A percentile compares a stretch with the other conserved stretches of the same genome.
Conservation (phyloP, 2,113 vertebrate species). For the Clupea harengus region DNA sequence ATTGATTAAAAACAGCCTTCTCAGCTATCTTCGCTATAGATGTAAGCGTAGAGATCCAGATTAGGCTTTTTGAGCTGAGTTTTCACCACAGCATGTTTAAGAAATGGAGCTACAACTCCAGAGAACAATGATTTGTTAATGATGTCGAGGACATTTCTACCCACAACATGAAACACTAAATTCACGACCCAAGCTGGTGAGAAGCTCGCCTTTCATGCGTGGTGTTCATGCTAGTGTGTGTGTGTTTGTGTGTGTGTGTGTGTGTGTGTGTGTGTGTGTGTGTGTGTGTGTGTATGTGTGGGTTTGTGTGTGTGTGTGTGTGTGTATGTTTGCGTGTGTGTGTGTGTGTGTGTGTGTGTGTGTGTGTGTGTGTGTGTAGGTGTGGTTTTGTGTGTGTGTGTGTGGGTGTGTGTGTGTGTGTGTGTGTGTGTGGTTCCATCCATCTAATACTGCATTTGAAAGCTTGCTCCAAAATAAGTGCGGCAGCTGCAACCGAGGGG, state of each 20-base stretch:
- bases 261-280: background rate
- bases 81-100: too few species aligned
- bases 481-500: background rate
- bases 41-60: too few species aligned
- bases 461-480: background rate
- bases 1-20: too few species aligned
- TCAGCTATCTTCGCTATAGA: too few species aligned
- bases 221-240: background rate
- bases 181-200: constrained; percentile 35
- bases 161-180: background rate
- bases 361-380: constrained; percentile 16
- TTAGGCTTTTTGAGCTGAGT: too few species aligned
- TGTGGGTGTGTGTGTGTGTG: constrained; percentile 16
- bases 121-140: too few species aligned
- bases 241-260: background rate
- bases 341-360: background rate
- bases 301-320: background rate
- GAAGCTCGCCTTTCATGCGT: constrained; percentile 10
- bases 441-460: background rate
- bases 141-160: too few species aligned
- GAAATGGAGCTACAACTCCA: too few species aligned
- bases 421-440: background rate
- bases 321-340: background rate
- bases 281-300: background rate
- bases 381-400: constrained; percentile 10